A percentile compares a stretch with the other conserved stretches of the same genome.
Conservation (phyloP, 2,113 vertebrate genomes). For the Odontophorus gujanensis region DNA sequence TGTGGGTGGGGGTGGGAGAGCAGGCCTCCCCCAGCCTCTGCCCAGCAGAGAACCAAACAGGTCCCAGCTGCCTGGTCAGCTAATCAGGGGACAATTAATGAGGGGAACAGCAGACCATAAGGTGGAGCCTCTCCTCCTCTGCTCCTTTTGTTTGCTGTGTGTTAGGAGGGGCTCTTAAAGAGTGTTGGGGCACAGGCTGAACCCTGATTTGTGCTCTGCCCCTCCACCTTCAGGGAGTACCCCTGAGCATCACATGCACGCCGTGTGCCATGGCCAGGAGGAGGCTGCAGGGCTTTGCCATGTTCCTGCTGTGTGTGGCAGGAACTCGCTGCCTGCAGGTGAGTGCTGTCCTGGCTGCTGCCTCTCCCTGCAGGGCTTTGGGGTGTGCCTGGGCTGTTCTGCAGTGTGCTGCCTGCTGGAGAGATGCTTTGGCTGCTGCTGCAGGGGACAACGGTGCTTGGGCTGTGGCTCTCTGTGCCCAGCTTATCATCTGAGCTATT, state of each 20-base stretch:
- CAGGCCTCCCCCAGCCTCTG: neutral
- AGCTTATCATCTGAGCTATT: fast-evolving
- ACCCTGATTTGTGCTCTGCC: fast-evolving
- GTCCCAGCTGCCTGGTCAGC: neutral
- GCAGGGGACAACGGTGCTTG: too few relatives aligned
- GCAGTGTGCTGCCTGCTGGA: fast-evolving
- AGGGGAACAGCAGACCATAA: neutral
- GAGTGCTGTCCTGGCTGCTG: fast-evolving
- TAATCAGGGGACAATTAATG: neutral
- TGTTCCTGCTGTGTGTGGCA: fast-evolving
- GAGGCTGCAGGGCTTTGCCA: neutral
- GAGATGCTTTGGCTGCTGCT: neutral
- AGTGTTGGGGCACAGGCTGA: fast-evolving
- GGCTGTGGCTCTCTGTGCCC: neutral
- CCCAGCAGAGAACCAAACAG: neutral
- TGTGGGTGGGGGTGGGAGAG: neutral
- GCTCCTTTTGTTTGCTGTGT: fast-evolving
- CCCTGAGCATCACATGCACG: fast-evolving
- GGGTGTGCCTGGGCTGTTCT: fast-evolving
- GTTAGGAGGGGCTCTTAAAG: fast-evolving
- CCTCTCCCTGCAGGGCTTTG: neutral
- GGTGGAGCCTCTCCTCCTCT: fast-evolving
- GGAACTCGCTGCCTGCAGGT: fast-evolving
- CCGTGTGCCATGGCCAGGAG: fast-evolving
- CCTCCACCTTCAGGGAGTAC: fast-evolving